phyloP scores from a whole-genome alignment of 2,113 vertebrate species.

The Anoura caudifer region DNA sequence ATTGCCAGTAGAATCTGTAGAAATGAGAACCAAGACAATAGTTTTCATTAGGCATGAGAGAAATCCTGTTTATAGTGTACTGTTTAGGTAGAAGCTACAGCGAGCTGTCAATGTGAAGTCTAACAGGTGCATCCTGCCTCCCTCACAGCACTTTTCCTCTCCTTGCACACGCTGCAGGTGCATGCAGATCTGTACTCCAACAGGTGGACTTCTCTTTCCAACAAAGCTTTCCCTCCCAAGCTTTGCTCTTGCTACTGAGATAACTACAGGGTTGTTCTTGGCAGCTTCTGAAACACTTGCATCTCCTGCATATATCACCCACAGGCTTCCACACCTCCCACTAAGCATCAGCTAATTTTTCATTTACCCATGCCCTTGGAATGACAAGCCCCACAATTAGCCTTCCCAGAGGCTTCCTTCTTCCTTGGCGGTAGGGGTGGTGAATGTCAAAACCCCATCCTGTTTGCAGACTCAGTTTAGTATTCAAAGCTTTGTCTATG shows the following conservation, averaged over 20 bases:
- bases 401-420: conserved; percentile 5
- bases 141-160: not conserved
- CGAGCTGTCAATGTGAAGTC: not conserved
- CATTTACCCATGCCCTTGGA: not conserved
- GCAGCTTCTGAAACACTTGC: conserved; percentile 44
- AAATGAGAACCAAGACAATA: not conserved
- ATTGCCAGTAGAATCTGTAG: not conserved
- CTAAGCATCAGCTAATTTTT: conserved; percentile 47
- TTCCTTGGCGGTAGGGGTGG: conserved; percentile 34
- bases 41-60: not conserved
- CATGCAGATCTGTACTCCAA: not conserved
- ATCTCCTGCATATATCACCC: not conserved
- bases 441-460: conserved; percentile 41
- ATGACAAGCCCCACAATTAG: conserved; percentile 56
- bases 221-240: not conserved
- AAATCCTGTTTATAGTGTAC: not conserved
- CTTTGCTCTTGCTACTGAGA: not conserved
- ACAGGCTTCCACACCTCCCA: not conserved
- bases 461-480: conserved; percentile 34
- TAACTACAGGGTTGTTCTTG: conserved; percentile 31
- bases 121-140: not conserved
- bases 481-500: conserved; percentile 47
- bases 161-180: not conserved
- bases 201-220: not conserved
- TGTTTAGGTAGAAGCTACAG: not conserved